Evolutionary conservation across 2,888 invertebrate species (phyloP).

Genomic region (Molorchus minor): DNA sequence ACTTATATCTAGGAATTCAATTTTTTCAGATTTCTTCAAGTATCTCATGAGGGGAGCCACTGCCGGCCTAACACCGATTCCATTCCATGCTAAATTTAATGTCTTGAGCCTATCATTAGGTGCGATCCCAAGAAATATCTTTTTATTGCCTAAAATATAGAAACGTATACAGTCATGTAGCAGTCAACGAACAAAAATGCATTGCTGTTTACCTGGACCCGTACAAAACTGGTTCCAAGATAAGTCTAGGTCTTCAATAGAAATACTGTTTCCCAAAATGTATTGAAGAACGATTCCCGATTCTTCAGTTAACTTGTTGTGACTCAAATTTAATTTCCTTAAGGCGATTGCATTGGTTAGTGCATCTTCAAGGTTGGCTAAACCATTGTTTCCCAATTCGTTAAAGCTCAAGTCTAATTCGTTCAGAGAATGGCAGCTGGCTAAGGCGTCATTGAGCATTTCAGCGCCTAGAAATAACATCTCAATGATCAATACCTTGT

Average conservation of each 20-base stretch:
- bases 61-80: conserved; percentile 56
- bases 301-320: conserved; percentile 64
- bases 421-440: conserved; percentile 51
- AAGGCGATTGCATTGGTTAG: conserved; percentile 56
- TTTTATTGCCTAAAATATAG: conserved; percentile 56
- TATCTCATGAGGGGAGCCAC: conserved; percentile 50
- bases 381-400: conserved; percentile 62
- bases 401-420: conserved; percentile 63
- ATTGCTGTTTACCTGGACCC: conserved; percentile 51
- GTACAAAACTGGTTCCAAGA: conserved; percentile 66
- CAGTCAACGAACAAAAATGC: too few species aligned
- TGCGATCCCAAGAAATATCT: conserved; percentile 57
- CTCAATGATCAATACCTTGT: too few species aligned
- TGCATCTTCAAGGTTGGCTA: conserved; percentile 54
- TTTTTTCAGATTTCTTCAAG: conserved; percentile 43
- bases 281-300: conserved; percentile 58
- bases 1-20: conserved; percentile 59
- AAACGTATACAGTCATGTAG: too few species aligned
- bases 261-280: conserved; percentile 60
- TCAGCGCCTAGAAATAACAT: conserved; percentile 55
- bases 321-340: conserved; percentile 62
- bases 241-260: conserved; percentile 63
- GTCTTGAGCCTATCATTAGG: conserved; percentile 53
- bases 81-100: conserved; percentile 65
- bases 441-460: conserved; percentile 57